Conservation (phyloP, 2,113 vertebrate species). For the Ictalurus furcatus region DNA sequence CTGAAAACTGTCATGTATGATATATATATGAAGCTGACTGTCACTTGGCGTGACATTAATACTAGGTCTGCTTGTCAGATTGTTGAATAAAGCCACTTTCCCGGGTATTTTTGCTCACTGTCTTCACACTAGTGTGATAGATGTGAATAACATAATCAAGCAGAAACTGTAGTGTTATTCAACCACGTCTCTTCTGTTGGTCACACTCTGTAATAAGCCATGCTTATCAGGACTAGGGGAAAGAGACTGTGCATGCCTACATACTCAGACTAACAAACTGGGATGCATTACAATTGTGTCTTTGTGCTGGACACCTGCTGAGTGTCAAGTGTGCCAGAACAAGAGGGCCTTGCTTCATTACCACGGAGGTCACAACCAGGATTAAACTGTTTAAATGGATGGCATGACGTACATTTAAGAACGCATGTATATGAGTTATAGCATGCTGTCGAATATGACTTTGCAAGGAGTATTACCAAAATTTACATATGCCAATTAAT, state of each 20-base stretch:
- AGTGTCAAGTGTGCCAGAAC: slow-evolving; percentile 39
- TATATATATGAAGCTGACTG: slow-evolving; percentile 7
- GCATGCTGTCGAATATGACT: background rate
- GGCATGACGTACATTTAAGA: background rate
- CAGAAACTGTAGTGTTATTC: background rate
- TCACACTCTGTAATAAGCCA: background rate
- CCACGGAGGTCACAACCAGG: slow-evolving; percentile 23
- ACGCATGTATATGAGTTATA: background rate
- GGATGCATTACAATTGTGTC: slow-evolving; percentile 44
- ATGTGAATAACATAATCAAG: background rate
- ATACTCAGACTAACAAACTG: slow-evolving; percentile 46
- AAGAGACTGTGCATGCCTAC: slow-evolving; percentile 24
- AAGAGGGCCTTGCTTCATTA: slow-evolving; percentile 24
- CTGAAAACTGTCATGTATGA: slow-evolving; percentile 1
- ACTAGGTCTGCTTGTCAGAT: background rate
- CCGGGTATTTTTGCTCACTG: background rate
- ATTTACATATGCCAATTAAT: background rate
- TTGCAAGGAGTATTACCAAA: background rate
- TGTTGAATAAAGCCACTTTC: background rate
- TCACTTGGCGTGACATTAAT: background rate
- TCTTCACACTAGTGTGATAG: background rate
- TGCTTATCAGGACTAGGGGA: background rate
- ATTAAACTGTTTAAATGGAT: background rate
- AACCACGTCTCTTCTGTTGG: background rate
- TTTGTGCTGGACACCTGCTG: slow-evolving; percentile 49